These are phyloP conservation scores for Chelonus insularis DNA, from an alignment of 1,140 invertebrate genomes.

Conservation along the genomic window DNA sequence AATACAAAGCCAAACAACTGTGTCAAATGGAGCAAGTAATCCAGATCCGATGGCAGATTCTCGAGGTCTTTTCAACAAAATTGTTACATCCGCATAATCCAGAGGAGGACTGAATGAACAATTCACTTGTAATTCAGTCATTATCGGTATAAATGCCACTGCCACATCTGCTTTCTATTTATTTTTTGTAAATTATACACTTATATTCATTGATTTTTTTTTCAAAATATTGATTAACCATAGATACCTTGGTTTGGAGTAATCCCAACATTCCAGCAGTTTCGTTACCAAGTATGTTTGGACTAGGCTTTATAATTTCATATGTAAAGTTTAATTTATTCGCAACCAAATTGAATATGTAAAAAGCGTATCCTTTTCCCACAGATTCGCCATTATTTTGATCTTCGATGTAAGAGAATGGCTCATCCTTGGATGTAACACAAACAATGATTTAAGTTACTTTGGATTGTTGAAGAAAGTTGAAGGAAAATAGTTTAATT, in stretches of 20 bases:
- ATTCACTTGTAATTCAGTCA: conserved; percentile 62
- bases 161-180: conserved; percentile 76
- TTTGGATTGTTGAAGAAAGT: no score
- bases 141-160: conserved; percentile 74
- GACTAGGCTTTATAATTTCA: conserved; percentile 65
- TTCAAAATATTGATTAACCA: no score
- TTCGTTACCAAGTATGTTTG: conserved; percentile 59
- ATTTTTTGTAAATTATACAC: no score
- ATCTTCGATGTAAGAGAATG: conserved; percentile 48
- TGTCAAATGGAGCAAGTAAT: conserved; percentile 77
- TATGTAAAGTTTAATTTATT: conserved; percentile 74
- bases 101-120: conserved; percentile 69
- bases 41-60: conserved; percentile 83
- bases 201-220: no score
- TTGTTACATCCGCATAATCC: conserved; percentile 74
- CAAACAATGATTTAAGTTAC: no score
- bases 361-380: conserved; percentile 72
- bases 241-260: conserved; percentile 64
- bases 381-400: conserved; percentile 64
- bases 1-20: conserved; percentile 77
- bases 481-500: no score
- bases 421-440: conserved; percentile 44
- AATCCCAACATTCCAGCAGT: conserved; percentile 66
- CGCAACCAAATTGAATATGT: conserved; percentile 70
- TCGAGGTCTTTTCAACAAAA: conserved; percentile 76